Conservation (phyloP, 2,113 vertebrate species). For the Rhinolophus ferrumequinum region DNA sequence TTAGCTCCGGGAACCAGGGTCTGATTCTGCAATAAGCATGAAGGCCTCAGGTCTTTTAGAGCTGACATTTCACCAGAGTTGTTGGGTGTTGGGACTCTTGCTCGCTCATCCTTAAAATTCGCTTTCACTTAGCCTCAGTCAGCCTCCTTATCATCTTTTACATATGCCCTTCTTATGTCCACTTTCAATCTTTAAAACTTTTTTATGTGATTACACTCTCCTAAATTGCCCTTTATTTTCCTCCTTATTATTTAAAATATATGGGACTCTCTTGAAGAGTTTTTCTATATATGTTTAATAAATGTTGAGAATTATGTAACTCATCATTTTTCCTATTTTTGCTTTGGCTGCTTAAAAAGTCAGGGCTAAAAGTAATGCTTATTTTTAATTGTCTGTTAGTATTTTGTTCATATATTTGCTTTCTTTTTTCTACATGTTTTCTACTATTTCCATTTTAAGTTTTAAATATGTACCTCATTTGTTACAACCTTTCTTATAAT, state of each 20-base stretch:
- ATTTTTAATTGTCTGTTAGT: not conserved
- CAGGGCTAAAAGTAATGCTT: not conserved
- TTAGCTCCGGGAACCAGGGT: not conserved
- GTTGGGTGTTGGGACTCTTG: not conserved
- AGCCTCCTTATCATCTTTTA: not conserved
- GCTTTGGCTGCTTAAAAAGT: not conserved
- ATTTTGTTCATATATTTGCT: not conserved
- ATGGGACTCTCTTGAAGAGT: not conserved
- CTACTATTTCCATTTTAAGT: not conserved
- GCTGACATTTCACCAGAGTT: not conserved
- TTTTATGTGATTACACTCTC: not conserved
- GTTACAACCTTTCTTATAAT: not conserved
- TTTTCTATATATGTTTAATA: not conserved
- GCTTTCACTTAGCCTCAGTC: not conserved
- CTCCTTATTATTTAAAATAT: not conserved
- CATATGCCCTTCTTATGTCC: not conserved
- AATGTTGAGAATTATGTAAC: not conserved
- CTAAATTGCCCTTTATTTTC: not conserved
- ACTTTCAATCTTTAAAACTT: not conserved
- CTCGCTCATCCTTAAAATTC: not conserved
- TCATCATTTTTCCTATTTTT: not conserved
- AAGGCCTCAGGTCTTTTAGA: not conserved
- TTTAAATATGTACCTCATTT: not conserved
- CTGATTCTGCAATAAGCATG: not conserved
- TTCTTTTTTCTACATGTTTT: not conserved